Evolutionary conservation across 2,888 invertebrate species (phyloP), one percentile per base, ranked within the genome.

Genomic region (Noctua fimbriata): DNA sequence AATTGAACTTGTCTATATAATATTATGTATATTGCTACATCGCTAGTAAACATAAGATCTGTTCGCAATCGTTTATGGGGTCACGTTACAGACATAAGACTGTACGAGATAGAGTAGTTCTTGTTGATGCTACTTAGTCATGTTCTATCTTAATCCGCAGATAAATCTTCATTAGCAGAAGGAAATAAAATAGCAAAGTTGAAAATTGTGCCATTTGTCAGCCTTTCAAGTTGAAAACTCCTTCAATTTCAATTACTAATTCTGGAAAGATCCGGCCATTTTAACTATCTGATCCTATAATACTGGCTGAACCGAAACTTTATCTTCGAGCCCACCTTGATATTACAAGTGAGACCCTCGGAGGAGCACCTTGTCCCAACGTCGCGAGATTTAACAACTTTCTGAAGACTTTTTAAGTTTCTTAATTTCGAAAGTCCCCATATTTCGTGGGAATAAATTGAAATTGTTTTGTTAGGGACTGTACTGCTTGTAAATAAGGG

Each of bases 361-460:
- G 80, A 70, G 81, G 71, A 87, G 78, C 92, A 92, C 93, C 93
- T 92, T 93, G 93, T 93, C 93, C 91, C 91, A 90, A 89, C 90
- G 91, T 91, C 91, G 85, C 90, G 89, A 91, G 92, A 94, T 94
- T 89, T 94, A 94, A 91, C 90, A 94, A 94, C 90, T 94, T 94
- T 90, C 88, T 85, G 88, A 88, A 91, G 87, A 90, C 92, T 92
- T 92, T 92, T 93, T 93, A 93, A 94, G 93, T 94, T 94, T 92
- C 92, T 92, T 92, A 92, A 94, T 94, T 93, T 93, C 89, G 88
- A 87, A 91, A 91, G 92, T 91, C 92, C 86, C 90, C 90, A 90
- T 92, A 90, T 91, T 91, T 90, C 85, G 91, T 89, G 90, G 90
- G 89, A 83, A 90, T 89, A 93, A 92, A 92, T 92, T 93, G 91